Base-by-base conservation (phyloP, 2,888 invertebrate species). In the Clusia tigrina region DNA sequence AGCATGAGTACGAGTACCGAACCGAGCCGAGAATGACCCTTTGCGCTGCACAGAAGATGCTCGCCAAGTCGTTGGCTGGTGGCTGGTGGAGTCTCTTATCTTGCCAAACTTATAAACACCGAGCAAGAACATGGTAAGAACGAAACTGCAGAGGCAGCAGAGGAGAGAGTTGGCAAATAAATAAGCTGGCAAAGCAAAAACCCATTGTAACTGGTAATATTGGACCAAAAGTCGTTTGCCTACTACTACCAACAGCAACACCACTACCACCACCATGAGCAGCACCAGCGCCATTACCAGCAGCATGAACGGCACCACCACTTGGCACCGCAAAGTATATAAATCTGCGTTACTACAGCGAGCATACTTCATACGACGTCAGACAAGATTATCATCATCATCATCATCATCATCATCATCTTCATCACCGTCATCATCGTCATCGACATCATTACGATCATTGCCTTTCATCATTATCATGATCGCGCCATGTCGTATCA, bases 321-420 rank as follows among this genome's bases (percentile, higher is more conserved):
- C 32, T 9, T 6, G 32, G 32, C 6, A 9, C n/a, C n/a, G n/a
- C 6, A 2, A 17, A 63, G 63, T 63, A 63, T 63, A 63, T 59
- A 63, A 63, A 59, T 59, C 55, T 63, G 54, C 58, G 55, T 55
- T 38, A 32, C 58, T 59, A 25, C 38, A 55, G 63, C 51, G 37
- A 48, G 24, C 58, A 59, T 63, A 55, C 59, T 52, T 63, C 63
- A 63, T 63, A 59, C 63, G 51, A 51, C 51, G 48, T 22, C 48
- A 9, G 32, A 12, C 32, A 32, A 12, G 12, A 32, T 20, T 18
- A 48, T 20, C 48, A 48, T 48, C 20, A 20, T 15, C 42, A 17
- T 15, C 42, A n/a, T 42, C 42, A 17, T 42, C 42, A 15, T 42
- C 42, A 15, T 42, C 42, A n/a, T 42, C 42, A 42, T 42, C 42